Base-by-base conservation (phyloP, 1,140 invertebrate genomes). In the Sycobia sp. region DNA sequence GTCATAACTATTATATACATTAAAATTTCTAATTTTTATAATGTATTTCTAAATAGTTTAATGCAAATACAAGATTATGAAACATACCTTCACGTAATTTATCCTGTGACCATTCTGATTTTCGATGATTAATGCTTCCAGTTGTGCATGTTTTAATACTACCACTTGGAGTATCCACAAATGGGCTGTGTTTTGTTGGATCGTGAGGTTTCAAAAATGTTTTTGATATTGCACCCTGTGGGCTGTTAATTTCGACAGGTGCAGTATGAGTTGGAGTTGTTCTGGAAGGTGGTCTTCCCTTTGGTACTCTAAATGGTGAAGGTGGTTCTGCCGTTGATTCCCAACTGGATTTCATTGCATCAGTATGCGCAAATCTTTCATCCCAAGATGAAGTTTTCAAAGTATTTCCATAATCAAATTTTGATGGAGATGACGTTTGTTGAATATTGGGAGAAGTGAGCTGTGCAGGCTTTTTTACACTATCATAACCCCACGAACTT, bases 241-340 rank as follows among this genome's bases (percentile, higher is more conserved):
- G 73, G n/a, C 65, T 67, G 25, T 61, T 71, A 14, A 69, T 4
- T 4, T 77, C 78, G 9, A 65, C 11, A 3, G 65, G 56, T 36
- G 66, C 56, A 49, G 74, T 76, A 27, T 79, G 79, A 63, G 62
- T 74, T 1, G 73, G 70, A 16, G 72, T 70, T 2, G 85, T 86
- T 56, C 86, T 78, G 0, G 88, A 88, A 10, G 87, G 87, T 20
- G 87, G 87, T 69, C 87, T 82, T 3, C 86, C 87, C 74, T 86
- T 88, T 3, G 87, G 87, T 2, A 88, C 85, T 68, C 87, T 78
- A 69, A 89, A 89, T 2, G 87, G 81, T 9, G 84, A 82, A 27
- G 84, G 84, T 65, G 85, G 83, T 67, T 75, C 58, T 16, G 71
- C 25, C 20, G 74, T 59, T 9, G 68, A 39, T 53, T 76, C 76